Evolutionary conservation across 2,888 invertebrate species (phyloP), one percentile per base, ranked within the genome.

Genomic region (Heliconius ismenius): DNA sequence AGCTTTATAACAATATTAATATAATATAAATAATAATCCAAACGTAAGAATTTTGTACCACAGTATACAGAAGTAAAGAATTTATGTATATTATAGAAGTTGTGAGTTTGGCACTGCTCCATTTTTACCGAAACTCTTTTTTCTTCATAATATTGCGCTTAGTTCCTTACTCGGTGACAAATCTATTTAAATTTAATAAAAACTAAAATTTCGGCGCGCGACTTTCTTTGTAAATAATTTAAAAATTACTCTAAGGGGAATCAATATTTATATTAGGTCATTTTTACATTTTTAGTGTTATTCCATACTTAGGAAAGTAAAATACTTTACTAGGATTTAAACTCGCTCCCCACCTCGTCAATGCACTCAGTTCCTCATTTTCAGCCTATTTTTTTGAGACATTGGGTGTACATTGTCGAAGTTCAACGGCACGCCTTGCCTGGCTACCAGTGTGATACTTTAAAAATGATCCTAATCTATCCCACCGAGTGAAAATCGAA

Each of bases 121-220:
- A 79, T 77, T 78, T 77, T 75, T 76, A 75, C 74, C 54, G 74
- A 67, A 69, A 78, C 80, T 78, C 76, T 80, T 78, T 79, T 78
- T 80, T 80, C 79, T 64, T 78, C 79, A 79, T 80, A 78, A 73
- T 80, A 78, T 79, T 76, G 73, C 75, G 76, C 76, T 80, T 78
- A 80, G 77, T 63, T 49, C 62, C 64, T 62, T 15, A n/a, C 69
- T 70, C 75, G 39, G 75, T 65, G 79, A 79, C 79, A 78, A 78
- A 80, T 80, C 58, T 58, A 70, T 58, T n/a, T 36, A 24, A 36
- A 70, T 58, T 70, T 70, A 70, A 58, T 58, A 58, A 70, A 70
- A 67, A 39, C 24, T 43, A 43, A 32, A 32, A 24, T 39, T 0
- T 3, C 15, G 15, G 24, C 15, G 7, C 39, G 24, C 15, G 67